Evolutionary conservation across 53 echinoderm and acorn worm species (phyloP), one percentile per base, ranked within the genome.

Genomic region (Astropecten irregularis): DNA sequence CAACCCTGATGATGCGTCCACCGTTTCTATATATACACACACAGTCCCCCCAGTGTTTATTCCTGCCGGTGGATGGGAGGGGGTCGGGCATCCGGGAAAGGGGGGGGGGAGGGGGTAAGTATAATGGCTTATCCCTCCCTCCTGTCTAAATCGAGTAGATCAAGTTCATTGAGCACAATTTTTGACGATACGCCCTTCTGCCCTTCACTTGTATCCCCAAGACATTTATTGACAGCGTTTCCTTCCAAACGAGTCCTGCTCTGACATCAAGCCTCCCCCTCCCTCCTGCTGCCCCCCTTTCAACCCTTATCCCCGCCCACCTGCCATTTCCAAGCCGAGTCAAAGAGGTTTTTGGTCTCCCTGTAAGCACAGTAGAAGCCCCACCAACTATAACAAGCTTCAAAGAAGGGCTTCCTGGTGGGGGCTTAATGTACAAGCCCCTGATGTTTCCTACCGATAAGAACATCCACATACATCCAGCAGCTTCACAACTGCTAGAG

Each of bases 401-500:
- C n/a, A n/a, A n/a, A n/a, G n/a, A n/a, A n/a, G n/a, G n/a, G n/a
- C 20, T 23, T 49, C 30, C 51, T 36, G 50, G 71, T 50, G 11
- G 32, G 31, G 31, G 15, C 71, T 27, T 71, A 71, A 50, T 71
- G 51, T n/a, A 52, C 33, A 51, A 19, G 6, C 14, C 52, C 51
- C 71, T 71, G 71, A 51, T 71, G 71, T 52, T 71, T 71, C 71
- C 71, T 71, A 49, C 20, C 8, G 71, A 71, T 71, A 71, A 71
- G 71, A 71, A 33, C 53, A 31, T 4, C 1, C 1, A 49, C 50
- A 50, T 71, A 71, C n/a, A n/a, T n/a, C n/a, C n/a, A n/a, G n/a
- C n/a, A n/a, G n/a, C n/a, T n/a, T n/a, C n/a, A n/a, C n/a, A n/a
- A n/a, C n/a, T n/a, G n/a, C n/a, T n/a, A n/a, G n/a, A n/a, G n/a